A percentile compares a stretch with the other conserved stretches of the same genome.
phyloP scores from a whole-genome alignment of 2,113 vertebrate genomes.

The Forbesichthys papilliferus region DNA sequence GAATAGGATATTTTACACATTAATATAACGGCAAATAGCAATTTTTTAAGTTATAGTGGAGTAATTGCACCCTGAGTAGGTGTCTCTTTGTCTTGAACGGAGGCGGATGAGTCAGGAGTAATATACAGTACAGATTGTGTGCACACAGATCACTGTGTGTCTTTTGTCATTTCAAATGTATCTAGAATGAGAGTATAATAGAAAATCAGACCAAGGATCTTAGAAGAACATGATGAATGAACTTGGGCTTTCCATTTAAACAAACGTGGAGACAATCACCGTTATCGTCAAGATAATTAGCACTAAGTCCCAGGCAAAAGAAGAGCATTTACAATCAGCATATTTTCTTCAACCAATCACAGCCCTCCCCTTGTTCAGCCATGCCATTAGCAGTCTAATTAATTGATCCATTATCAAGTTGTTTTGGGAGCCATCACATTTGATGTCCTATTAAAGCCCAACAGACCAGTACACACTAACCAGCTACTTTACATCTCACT shows the following conservation, averaged over 20 bases:
- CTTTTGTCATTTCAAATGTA: no score
- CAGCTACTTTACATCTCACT: slow-evolving; percentile 14
- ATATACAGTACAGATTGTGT: no score
- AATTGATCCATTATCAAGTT: neutral
- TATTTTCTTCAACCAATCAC: neutral
- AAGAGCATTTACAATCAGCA: neutral
- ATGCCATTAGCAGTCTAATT: neutral
- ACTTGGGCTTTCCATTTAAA: slow-evolving; percentile 30
- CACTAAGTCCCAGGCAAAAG: slow-evolving; percentile 4
- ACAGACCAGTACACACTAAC: no score
- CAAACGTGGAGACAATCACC: slow-evolving; percentile 42
- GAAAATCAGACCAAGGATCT: neutral
- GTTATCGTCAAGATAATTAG: slow-evolving; percentile 20
- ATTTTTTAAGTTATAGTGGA: no score
- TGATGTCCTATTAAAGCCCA: slow-evolving; percentile 3
- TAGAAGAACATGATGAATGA: slow-evolving; percentile 29
- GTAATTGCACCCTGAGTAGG: no score
- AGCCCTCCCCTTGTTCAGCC: slow-evolving; percentile 7
- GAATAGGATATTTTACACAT: no score
- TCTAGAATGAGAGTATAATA: no score
- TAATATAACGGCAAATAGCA: no score
- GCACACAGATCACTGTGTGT: no score
- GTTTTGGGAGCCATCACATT: slow-evolving; percentile 17
- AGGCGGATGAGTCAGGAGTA: no score
- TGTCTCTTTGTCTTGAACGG: no score